Evolutionary conservation across 1,140 invertebrate species (phyloP).

Genomic region (Lasaia peninsularis): DNA sequence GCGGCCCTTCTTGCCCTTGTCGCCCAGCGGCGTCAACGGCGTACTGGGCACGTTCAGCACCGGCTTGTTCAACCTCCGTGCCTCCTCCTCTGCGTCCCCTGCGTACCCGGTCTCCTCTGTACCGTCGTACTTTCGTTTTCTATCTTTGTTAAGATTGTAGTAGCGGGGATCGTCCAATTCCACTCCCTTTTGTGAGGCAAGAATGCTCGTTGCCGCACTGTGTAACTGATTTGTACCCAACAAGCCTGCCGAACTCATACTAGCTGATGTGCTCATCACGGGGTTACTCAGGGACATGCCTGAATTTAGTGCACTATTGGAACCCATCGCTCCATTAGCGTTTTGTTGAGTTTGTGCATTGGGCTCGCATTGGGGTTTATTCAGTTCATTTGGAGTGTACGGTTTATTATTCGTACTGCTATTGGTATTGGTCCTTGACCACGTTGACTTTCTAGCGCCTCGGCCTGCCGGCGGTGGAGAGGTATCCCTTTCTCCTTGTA

Average conservation of each 20-base stretch:
- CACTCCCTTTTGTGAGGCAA: conserved; percentile 57
- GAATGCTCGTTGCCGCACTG: conserved; percentile 53
- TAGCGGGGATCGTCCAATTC: conserved; percentile 83
- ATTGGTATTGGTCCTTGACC: conserved; percentile 77
- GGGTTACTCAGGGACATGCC: conserved; percentile 57
- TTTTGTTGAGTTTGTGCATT: conserved; percentile 47
- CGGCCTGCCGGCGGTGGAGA: conserved; percentile 84
- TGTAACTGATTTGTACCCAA: conserved; percentile 55
- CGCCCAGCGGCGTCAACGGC: conserved; percentile 69
- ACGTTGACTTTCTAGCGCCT: conserved; percentile 81
- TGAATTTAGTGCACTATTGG: conserved; percentile 46
- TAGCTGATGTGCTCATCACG: conserved; percentile 49
- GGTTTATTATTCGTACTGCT: conserved; percentile 63
- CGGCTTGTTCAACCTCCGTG: conserved; percentile 66
- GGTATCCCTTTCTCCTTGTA: conserved; percentile 88
- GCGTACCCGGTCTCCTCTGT: conserved; percentile 79
- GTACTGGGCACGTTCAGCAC: conserved; percentile 78
- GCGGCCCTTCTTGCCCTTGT: conserved; percentile 64
- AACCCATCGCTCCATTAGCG: conserved; percentile 67
- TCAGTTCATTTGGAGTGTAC: conserved; percentile 57
- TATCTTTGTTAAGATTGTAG: conserved; percentile 85
- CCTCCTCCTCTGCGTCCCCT: conserved; percentile 79
- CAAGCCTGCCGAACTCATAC: conserved; percentile 52
- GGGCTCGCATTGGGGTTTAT: conserved; percentile 51
- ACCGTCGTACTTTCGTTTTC: conserved; percentile 83